Conservation (phyloP, 1,140 invertebrate species). For the Cecropterus lyciades region DNA sequence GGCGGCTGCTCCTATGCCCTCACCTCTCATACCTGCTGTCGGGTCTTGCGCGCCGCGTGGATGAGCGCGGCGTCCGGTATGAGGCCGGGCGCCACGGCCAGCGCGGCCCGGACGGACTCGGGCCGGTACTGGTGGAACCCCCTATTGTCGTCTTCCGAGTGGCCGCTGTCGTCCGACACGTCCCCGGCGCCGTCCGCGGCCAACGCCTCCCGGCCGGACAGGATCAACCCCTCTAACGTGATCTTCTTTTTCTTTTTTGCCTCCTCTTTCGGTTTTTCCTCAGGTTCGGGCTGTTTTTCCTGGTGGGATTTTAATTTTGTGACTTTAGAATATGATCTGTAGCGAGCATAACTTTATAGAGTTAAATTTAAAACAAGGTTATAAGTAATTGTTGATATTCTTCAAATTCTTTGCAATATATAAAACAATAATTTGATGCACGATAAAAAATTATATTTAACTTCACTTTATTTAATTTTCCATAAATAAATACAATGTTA, state of each 20-base stretch:
- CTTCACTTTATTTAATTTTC: too few species aligned
- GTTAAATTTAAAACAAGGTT: too few species aligned
- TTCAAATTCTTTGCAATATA: too few species aligned
- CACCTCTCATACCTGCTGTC: conserved; percentile 91
- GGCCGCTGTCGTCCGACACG: conserved; percentile 88
- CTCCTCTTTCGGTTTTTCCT: conserved; percentile 46
- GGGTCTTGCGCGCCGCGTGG: conserved; percentile 95
- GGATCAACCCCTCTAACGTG: conserved; percentile 84
- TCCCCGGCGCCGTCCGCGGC: conserved; percentile 90
- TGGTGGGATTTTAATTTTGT: neutral
- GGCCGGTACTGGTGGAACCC: conserved; percentile 75
- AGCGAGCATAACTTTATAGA: too few species aligned
- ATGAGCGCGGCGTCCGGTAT: conserved; percentile 98
- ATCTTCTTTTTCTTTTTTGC: conserved; percentile 66
- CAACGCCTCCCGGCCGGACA: conserved; percentile 92
- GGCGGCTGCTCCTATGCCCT: conserved; percentile 65
- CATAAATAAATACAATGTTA: too few species aligned
- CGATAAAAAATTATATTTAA: too few species aligned
- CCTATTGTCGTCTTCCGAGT: conserved; percentile 77
- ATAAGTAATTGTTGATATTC: too few species aligned
- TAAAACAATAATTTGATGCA: too few species aligned
- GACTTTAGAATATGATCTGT: too few species aligned
- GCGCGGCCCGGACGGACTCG: conserved; percentile 75
- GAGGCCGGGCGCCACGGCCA: conserved; percentile 90
- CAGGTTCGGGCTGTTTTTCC: conserved; percentile 23